These are phyloP conservation scores for Scomber japonicus DNA, from an alignment of 2,113 vertebrate genomes.

Conservation along the genomic window DNA sequence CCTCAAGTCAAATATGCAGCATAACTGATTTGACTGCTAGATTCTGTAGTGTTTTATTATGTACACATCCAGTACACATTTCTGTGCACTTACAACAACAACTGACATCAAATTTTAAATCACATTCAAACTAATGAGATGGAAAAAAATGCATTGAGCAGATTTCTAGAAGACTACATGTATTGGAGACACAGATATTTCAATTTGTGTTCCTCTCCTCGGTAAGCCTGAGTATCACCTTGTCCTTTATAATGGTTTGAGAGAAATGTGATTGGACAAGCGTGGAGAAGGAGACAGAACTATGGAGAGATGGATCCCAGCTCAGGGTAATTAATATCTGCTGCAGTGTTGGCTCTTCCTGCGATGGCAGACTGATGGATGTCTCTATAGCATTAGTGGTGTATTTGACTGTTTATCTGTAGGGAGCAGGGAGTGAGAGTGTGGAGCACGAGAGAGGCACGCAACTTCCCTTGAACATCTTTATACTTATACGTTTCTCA, in stretches of 20 bases:
- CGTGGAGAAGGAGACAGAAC: constrained; percentile 73
- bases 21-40: not conserved
- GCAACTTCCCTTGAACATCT: not conserved
- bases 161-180: constrained; percentile 45
- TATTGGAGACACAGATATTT: constrained; percentile 66
- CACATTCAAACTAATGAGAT: constrained; percentile 26
- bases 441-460: not conserved
- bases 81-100: not conserved
- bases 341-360: constrained; percentile 51
- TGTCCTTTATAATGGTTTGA: constrained; percentile 78
- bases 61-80: not conserved
- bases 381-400: constrained; percentile 66
- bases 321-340: constrained; percentile 83
- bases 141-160: constrained; percentile 38
- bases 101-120: not conserved
- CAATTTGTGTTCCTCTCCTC: constrained; percentile 74
- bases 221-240: constrained; percentile 73
- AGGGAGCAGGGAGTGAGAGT: not conserved
- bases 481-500: not conserved
- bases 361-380: constrained; percentile 77
- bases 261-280: constrained; percentile 82
- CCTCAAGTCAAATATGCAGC: not conserved
- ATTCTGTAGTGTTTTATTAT: not conserved
- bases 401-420: constrained; percentile 52
- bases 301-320: constrained; percentile 67